A percentile compares a stretch with the other conserved stretches of the same genome.
Conservation (phyloP, 1,140 invertebrate genomes). For the Ips nitidus region DNA sequence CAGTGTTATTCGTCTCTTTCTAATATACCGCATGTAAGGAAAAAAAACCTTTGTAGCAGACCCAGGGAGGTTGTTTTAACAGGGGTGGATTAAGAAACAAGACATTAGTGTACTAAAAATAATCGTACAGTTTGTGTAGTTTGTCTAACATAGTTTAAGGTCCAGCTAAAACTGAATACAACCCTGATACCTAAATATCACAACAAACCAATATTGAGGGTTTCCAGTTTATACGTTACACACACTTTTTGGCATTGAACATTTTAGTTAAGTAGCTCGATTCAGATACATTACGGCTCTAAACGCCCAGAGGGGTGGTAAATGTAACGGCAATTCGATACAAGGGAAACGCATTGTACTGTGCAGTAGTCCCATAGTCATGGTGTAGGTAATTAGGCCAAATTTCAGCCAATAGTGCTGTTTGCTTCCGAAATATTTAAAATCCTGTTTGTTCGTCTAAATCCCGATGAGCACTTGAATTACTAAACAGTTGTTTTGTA, state of each 20-base stretch:
- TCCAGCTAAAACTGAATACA: not conserved
- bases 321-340: too few relatives aligned
- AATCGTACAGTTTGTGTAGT: not conserved
- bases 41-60: constrained; percentile 19
- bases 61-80: constrained; percentile 11
- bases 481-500: too few relatives aligned
- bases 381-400: too few relatives aligned
- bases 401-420: too few relatives aligned
- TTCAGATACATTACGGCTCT: not conserved
- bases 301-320: too few relatives aligned
- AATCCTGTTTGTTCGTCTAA: too few relatives aligned
- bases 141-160: too few relatives aligned
- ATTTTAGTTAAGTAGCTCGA: constrained; percentile 22
- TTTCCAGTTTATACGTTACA: constrained; percentile 8
- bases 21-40: constrained; percentile 10
- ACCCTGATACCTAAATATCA: constrained; percentile 1
- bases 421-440: too few relatives aligned
- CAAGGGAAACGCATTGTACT: too few relatives aligned
- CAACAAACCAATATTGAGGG: constrained; percentile 10
- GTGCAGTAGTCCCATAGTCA: too few relatives aligned
- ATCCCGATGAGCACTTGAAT: too few relatives aligned
- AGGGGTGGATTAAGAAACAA: constrained; percentile 1
- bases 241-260: constrained; percentile 13
- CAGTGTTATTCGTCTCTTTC: constrained; percentile 11
- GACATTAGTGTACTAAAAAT: not conserved